These are phyloP conservation scores for Leptoteleia sp. DNA, from an alignment of 1,140 invertebrate species.

Conservation along the genomic window DNA sequence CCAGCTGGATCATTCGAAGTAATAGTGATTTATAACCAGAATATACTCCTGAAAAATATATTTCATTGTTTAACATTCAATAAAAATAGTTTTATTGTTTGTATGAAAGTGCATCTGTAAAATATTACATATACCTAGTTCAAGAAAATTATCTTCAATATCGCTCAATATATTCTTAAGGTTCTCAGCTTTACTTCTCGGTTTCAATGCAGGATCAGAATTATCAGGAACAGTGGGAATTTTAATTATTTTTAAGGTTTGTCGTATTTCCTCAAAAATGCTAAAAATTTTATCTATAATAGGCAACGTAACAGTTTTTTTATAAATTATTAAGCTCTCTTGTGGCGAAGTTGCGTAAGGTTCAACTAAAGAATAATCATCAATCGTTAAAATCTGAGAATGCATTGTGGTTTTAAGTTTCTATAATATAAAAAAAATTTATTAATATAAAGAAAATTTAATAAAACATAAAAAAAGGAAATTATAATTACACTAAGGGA, in stretches of 20 bases:
- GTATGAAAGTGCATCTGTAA: no score
- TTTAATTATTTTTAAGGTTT: background rate
- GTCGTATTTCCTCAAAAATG: conserved; percentile 37
- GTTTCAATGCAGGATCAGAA: conserved; percentile 66
- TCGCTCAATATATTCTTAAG: conserved; percentile 76
- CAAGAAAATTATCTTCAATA: conserved; percentile 79
- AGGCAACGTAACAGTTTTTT: conserved; percentile 4
- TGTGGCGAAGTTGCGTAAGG: conserved; percentile 84
- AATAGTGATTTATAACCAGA: conserved; percentile 83
- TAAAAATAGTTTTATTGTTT: no score
- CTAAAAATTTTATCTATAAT: conserved; percentile 11
- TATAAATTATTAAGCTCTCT: conserved; percentile 78
- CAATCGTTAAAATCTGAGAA: conserved; percentile 86
- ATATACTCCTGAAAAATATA: conserved; percentile 78
- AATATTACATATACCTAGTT: conserved; percentile 80
- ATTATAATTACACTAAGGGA: conserved; percentile 3
- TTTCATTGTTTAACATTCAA: no score
- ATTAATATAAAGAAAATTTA: conserved; percentile 54
- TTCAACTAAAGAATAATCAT: conserved; percentile 84
- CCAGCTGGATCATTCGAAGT: conserved; percentile 83
- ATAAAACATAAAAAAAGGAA: conserved; percentile 67
- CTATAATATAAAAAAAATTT: conserved; percentile 41
- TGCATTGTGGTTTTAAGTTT: conserved; percentile 88
- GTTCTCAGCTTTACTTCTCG: conserved; percentile 74
- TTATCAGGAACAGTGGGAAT: conserved; percentile 13